Conservation (phyloP, 2,888 invertebrate genomes). For the Athrips mouffetella region DNA sequence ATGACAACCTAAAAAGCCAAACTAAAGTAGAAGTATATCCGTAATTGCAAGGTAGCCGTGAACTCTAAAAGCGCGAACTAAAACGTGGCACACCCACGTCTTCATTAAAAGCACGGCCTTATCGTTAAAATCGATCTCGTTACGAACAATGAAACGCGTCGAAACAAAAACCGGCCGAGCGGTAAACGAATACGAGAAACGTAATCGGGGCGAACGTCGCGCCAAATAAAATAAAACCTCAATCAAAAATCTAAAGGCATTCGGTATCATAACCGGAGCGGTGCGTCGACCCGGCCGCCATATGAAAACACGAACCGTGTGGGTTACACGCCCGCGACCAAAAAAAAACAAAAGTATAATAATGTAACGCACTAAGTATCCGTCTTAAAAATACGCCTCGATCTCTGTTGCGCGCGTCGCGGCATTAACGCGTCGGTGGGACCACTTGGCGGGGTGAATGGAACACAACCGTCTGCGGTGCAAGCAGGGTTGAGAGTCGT, state of each 20-base stretch:
- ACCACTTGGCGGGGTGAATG: conserved; percentile 15
- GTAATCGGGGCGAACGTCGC: conserved; percentile 68
- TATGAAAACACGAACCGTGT: conserved; percentile 60
- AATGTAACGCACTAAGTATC: conserved; percentile 76
- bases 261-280: conserved; percentile 71
- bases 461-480: conserved; percentile 7
- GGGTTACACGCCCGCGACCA: conserved; percentile 62
- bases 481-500: conserved; percentile 39
- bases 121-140: conserved; percentile 74
- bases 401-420: conserved; percentile 67
- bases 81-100: conserved; percentile 63
- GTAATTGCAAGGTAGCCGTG: conserved; percentile 21
- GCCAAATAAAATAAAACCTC: conserved; percentile 73
- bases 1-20: not conserved
- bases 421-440: conserved; percentile 55
- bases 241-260: conserved; percentile 75
- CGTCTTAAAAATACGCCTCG: conserved; percentile 75
- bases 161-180: conserved; percentile 70
- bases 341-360: conserved; percentile 72
- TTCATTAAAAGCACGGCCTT: conserved; percentile 67
- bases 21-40: not conserved
- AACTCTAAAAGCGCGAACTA: conserved; percentile 38
- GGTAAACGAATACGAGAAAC: conserved; percentile 73
- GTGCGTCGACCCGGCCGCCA: conserved; percentile 70
- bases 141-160: conserved; percentile 73